A percentile compares a stretch with the other conserved stretches of the same genome.
Conservation (phyloP, 1,140 invertebrate species). For the Hycleus phaleratus region DNA sequence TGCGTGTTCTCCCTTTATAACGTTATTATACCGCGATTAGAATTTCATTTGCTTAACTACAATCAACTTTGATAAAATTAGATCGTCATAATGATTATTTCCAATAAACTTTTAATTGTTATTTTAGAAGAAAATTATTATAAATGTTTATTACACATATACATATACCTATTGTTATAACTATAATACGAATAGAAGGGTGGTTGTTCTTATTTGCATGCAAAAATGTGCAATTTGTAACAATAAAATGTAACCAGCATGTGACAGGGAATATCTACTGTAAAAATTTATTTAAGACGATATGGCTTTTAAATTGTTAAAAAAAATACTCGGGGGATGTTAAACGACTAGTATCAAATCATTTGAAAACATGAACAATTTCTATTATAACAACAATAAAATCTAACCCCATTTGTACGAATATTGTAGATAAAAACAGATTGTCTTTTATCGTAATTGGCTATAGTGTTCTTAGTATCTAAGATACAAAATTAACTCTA, state of each 20-base stretch:
- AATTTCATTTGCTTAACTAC: constrained; percentile 3
- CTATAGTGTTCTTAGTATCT: background rate
- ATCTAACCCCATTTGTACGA: too few species aligned
- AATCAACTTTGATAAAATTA: too few species aligned
- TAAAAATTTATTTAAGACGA: constrained; percentile 28
- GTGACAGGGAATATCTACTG: constrained; percentile 29
- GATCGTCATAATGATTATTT: too few species aligned
- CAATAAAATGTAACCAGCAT: constrained; percentile 21
- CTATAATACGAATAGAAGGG: background rate
- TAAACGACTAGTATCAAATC: too few species aligned
- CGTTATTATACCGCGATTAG: constrained; percentile 10
- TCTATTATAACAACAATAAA: too few species aligned
- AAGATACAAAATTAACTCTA: constrained; percentile 21
- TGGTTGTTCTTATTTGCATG: constrained; percentile 14
- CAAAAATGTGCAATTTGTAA: constrained; percentile 21
- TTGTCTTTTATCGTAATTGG: too few species aligned
- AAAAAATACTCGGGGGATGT: constrained; percentile 16
- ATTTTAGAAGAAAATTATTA: too few species aligned
- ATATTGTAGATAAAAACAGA: too few species aligned
- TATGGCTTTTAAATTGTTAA: constrained; percentile 26
- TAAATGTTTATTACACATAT: too few species aligned
- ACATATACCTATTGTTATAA: too few species aligned
- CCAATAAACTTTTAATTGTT: too few species aligned
- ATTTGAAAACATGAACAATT: too few species aligned
- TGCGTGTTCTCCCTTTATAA: constrained; percentile 14